Percentiles rank a stretch among this genome's conserved stretches.
phyloP scores from a whole-genome alignment of 2,888 invertebrate genomes.

The Sepiola atlantica region DNA sequence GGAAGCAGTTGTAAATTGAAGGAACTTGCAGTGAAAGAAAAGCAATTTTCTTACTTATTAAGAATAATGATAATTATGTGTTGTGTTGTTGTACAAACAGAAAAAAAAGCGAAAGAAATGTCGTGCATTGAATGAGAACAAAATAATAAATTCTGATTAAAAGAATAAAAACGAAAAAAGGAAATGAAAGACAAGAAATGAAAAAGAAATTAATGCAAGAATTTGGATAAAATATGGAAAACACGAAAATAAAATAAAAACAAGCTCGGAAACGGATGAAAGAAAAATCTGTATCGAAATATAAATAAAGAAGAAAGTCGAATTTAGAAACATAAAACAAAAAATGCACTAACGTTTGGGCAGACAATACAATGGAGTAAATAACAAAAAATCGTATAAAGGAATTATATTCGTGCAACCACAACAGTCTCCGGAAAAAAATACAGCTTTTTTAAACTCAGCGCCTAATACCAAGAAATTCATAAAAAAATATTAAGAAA shows the following conservation, averaged over 20 bases:
- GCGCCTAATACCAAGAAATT: background rate
- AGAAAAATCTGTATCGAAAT: background rate
- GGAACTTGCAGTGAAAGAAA: too few relatives aligned
- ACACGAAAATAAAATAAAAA: background rate
- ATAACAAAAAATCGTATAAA: background rate
- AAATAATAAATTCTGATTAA: too few relatives aligned
- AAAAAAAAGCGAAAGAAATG: too few relatives aligned
- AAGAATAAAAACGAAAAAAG: too few relatives aligned
- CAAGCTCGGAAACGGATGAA: background rate
- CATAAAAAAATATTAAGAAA: background rate
- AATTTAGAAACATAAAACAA: too few relatives aligned
- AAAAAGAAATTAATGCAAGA: background rate
- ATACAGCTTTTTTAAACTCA: background rate
- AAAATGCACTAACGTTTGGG: too few relatives aligned
- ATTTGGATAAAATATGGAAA: background rate
- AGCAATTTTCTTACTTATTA: too few relatives aligned
- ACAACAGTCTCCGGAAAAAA: background rate
- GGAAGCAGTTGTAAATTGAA: too few relatives aligned
- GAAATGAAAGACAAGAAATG: background rate
- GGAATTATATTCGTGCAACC: background rate
- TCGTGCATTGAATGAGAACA: too few relatives aligned
- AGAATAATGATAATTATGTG: too few relatives aligned
- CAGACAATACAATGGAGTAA: background rate
- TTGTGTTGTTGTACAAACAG: too few relatives aligned
- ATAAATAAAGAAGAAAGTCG: background rate